Evolutionary conservation across 2,113 vertebrate genomes (phyloP).

Genomic region (Physeter macrocephalus): DNA sequence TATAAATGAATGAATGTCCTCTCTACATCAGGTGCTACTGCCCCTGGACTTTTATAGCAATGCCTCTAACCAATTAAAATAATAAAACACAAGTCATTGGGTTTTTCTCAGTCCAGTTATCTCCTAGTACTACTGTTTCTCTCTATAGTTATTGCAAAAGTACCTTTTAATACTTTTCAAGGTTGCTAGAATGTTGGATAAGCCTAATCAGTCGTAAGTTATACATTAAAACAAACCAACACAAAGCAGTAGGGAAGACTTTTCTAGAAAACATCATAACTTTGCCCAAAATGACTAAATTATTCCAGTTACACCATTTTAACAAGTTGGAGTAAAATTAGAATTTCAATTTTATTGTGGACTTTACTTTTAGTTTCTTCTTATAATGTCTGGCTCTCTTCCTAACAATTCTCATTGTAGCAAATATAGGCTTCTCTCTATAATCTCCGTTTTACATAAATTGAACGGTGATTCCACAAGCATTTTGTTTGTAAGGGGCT

Average conservation of each 20-base stretch:
- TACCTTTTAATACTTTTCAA: not conserved
- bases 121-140: not conserved
- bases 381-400: constrained; percentile 3
- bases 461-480: not conserved
- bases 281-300: constrained; percentile 4
- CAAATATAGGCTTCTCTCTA: not conserved
- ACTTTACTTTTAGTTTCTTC: not conserved
- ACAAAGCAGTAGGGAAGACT: not conserved
- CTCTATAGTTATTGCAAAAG: not conserved
- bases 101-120: constrained; percentile 6
- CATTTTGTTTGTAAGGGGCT: not conserved
- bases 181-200: constrained; percentile 12
- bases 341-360: constrained; percentile 31
- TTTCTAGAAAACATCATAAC: constrained; percentile 9
- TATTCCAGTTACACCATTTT: not conserved
- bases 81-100: not conserved
- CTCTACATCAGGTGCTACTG: not conserved
- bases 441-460: not conserved
- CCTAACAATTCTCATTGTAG: not conserved
- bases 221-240: not conserved
- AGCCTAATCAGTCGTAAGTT: not conserved
- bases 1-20: not conserved
- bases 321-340: constrained; percentile 15
- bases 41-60: not conserved
- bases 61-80: not conserved